Conservation (phyloP, 2,797 vertebrate genomes). For the Bucorvus abyssinicus region DNA sequence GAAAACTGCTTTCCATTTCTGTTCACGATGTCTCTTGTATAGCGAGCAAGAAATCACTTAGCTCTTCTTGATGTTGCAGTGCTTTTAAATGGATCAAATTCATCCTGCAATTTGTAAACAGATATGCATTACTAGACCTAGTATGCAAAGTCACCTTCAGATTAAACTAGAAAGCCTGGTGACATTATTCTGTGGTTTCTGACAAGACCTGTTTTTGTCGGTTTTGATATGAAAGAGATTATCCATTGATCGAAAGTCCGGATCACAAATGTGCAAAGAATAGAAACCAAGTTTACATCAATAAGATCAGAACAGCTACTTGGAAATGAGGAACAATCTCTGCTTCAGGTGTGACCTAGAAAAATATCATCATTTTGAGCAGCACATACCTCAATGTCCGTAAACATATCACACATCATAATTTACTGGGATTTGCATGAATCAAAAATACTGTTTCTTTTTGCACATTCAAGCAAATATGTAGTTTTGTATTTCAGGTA, state of each 20-base stretch:
- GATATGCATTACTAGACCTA: background rate
- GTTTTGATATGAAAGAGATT: background rate
- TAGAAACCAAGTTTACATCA: background rate
- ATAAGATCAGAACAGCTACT: background rate
- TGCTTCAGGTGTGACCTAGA: background rate
- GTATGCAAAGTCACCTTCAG: background rate
- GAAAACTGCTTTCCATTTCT: background rate
- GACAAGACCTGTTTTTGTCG: background rate
- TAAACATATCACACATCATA: background rate
- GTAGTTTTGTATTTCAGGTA: background rate
- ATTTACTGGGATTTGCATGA: background rate
- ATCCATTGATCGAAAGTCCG: background rate
- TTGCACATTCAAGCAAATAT: background rate
- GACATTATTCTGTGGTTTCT: background rate
- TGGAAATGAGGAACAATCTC: background rate
- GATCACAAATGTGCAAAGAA: background rate
- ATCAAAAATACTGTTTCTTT: background rate
- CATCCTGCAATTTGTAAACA: slow-evolving; percentile 72
- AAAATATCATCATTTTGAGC: background rate
- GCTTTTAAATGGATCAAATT: slow-evolving; percentile 77
- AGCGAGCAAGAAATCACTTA: slow-evolving; percentile 51
- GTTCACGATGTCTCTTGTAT: background rate
- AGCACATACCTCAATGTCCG: background rate
- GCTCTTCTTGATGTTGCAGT: slow-evolving; percentile 62
- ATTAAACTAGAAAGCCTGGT: background rate